Evolutionary conservation across 1,140 invertebrate species (phyloP), one percentile per base, ranked within the genome.

Genomic region (Cephus cinctus): DNA sequence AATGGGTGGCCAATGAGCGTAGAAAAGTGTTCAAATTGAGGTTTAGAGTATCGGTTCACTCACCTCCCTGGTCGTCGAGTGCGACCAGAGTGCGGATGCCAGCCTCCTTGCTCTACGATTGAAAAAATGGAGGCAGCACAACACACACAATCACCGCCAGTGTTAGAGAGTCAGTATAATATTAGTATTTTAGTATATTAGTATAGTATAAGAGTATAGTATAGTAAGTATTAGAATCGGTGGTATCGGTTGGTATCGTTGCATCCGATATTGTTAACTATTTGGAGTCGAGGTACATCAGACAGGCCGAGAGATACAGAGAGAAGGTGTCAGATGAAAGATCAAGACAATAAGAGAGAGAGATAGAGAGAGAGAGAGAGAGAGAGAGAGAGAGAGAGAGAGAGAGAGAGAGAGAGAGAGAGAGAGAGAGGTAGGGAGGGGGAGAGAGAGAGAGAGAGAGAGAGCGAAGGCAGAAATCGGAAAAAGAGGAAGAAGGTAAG

Each of bases 11-110:
- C 6, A 38, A 38, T 2, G 16, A 30, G 14, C 11, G 27, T 12
- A 30, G 27, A 30, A 30, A 2, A 30, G 14, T 9, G 27, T 11
- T 3, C 9, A 30, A 12, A 12, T 11, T 30, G 27, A 30, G 27
- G 27, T 38, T 38, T 38, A n/a, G 11, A 12, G 16, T 41, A 41
- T 15, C 39, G 73, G 77, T 79, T 77, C 79, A 92, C 89, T 93
- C 88, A 97, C 94, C 94, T 92, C 94, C 94, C 88, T 98, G 95
- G 86, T 96, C 93, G 82, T 98, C 95, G 82, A 98, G 87, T 83
- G 94, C 94, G 81, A 97, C 94, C 86, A 98, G 87, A 83, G 94
- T 97, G 78, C 94, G 92, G 83, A 98, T 96, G 80, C 94, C 96
- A 78, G 94, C 94, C 86, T 98, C 96, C 88, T 98, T 98, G 86